Evolutionary conservation across 2,888 invertebrate species (phyloP).

Genomic region (Protonemura montana): DNA sequence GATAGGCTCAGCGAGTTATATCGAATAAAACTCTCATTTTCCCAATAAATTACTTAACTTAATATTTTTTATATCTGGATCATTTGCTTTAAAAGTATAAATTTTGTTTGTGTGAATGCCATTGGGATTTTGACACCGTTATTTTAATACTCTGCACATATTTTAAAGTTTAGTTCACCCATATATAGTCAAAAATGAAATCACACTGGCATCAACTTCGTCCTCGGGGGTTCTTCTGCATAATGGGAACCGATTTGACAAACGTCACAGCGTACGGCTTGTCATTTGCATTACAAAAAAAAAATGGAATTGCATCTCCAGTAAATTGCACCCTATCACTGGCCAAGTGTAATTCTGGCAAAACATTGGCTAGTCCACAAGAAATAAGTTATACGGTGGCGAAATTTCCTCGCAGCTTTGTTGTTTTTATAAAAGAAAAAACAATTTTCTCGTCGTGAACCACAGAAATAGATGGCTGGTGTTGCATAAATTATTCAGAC

Average conservation of each 20-base stretch:
- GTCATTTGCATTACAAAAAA: constrained; percentile 13
- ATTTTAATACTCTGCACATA: no score
- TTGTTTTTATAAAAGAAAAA: constrained; percentile 31
- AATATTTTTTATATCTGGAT: no score
- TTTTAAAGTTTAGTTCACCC: background rate
- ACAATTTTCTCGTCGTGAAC: constrained; percentile 25
- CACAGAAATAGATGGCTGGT: background rate
- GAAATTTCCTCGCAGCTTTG: background rate
- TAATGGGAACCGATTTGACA: background rate
- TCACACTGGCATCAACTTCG: background rate
- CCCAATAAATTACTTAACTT: no score
- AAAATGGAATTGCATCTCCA: constrained; percentile 9
- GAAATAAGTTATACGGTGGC: constrained; percentile 16
- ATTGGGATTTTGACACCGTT: no score
- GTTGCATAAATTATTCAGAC: constrained; percentile 31
- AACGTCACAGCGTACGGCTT: background rate
- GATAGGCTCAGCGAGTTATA: background rate
- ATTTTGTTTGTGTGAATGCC: no score
- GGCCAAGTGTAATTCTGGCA: constrained; percentile 17
- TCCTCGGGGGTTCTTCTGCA: background rate
- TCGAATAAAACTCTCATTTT: no score
- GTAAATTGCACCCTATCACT: constrained; percentile 21
- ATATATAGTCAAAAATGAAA: background rate
- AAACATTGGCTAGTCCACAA: background rate
- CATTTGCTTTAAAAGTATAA: no score